A percentile compares a stretch with the other conserved stretches of the same genome.
phyloP scores from a whole-genome alignment of 2,797 vertebrate species.

The Sebastes steindachneri region DNA sequence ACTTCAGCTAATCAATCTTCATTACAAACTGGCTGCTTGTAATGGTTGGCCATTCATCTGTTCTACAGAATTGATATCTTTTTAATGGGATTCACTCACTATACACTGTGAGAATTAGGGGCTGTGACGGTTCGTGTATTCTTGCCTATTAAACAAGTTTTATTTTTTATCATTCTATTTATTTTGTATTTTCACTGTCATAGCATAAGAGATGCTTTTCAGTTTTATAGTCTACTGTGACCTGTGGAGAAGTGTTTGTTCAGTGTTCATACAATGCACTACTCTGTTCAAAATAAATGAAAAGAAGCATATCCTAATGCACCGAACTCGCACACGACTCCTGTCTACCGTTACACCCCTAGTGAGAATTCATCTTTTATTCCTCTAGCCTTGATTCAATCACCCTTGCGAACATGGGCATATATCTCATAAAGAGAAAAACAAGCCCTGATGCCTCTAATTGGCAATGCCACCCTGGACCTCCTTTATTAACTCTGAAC shows the following conservation, averaged over 20 bases:
- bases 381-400: not conserved
- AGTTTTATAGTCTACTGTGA: not conserved
- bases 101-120: conserved; percentile 5
- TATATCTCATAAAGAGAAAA: not conserved
- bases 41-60: conserved; percentile 5
- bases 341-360: not conserved
- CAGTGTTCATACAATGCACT: not conserved
- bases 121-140: not conserved
- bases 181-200: not conserved
- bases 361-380: not conserved
- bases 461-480: not conserved
- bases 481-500: not conserved
- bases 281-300: not conserved
- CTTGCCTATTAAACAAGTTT: not conserved
- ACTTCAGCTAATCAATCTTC: conserved; percentile 4
- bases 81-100: conserved; percentile 8
- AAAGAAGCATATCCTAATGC: not conserved
- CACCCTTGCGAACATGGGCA: not conserved
- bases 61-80: not conserved
- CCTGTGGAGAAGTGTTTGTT: not conserved
- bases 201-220: not conserved
- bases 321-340: not conserved
- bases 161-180: not conserved
- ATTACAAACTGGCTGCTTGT: conserved; percentile 2
- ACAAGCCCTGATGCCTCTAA: not conserved